Evolutionary conservation across 92 coral and sea anemone species (phyloP).

Genomic region (Micromussa lordhowensis): DNA sequence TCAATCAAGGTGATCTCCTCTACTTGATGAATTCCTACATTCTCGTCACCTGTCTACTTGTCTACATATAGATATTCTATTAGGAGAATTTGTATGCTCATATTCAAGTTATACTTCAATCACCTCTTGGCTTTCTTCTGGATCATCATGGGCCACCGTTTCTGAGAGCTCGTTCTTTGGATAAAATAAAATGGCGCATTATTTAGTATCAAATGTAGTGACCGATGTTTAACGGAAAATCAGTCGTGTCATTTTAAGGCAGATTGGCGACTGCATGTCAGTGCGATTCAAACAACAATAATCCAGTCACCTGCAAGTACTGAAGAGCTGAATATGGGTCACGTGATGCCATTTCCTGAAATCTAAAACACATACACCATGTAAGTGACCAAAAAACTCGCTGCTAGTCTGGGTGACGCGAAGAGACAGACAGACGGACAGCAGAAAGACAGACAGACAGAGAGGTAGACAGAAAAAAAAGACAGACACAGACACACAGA

Average conservation of each 20-base stretch:
- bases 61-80: background rate
- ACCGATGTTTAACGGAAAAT: too few relatives aligned
- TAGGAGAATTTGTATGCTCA: background rate
- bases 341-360: conserved; percentile 77
- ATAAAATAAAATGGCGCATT: background rate
- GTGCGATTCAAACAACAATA: background rate
- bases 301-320: conserved; percentile 77
- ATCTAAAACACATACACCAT: conserved; percentile 52
- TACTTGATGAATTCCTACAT: background rate
- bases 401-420: too few relatives aligned
- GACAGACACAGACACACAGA: background rate
- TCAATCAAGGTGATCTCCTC: background rate
- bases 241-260: too few relatives aligned
- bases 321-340: conserved; percentile 82
- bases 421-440: background rate
- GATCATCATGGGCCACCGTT: conserved; percentile 86
- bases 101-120: background rate
- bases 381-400: background rate
- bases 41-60: background rate
- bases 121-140: conserved; percentile 91
- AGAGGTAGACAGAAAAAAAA: too few relatives aligned
- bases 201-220: background rate
- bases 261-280: background rate
- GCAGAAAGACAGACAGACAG: background rate
- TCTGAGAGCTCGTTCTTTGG: conserved; percentile 86